These are phyloP conservation scores for Myiozetetes cayanensis DNA, from an alignment of 2,113 vertebrate species.

Conservation along the genomic window DNA sequence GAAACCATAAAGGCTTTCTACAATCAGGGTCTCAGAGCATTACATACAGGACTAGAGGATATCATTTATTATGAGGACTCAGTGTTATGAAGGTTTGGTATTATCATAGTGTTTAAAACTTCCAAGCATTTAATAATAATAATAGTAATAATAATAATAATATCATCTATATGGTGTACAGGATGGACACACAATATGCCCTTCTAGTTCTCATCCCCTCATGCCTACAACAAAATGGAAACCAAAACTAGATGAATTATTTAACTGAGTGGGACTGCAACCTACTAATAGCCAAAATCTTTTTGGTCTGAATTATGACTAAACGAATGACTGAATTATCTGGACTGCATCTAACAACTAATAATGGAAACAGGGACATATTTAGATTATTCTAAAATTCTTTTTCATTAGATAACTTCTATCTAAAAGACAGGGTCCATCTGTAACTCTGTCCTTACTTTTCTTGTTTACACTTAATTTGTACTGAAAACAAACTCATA, in stretches of 20 bases:
- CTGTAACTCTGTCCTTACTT: neutral
- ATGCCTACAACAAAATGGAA: neutral
- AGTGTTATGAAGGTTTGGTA: neutral
- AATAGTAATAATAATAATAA: neutral
- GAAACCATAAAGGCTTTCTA: neutral
- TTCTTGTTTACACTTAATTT: neutral
- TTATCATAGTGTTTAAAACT: neutral
- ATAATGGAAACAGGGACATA: neutral
- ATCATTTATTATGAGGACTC: neutral
- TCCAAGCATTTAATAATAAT: neutral
- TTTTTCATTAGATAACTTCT: neutral
- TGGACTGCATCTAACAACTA: neutral
- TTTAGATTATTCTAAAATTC: neutral
- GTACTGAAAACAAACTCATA: neutral
- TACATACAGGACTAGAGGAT: neutral
- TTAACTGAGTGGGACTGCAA: neutral
- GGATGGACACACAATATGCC: neutral
- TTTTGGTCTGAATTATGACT: neutral
- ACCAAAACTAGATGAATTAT: neutral
- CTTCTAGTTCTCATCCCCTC: neutral
- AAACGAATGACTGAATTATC: neutral
- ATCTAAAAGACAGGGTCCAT: neutral
- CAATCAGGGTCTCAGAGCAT: neutral
- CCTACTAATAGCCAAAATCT: neutral
- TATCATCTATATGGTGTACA: neutral